These are phyloP conservation scores for Nesoenas mayeri DNA, from an alignment of 2,113 vertebrate species.

Conservation along the genomic window DNA sequence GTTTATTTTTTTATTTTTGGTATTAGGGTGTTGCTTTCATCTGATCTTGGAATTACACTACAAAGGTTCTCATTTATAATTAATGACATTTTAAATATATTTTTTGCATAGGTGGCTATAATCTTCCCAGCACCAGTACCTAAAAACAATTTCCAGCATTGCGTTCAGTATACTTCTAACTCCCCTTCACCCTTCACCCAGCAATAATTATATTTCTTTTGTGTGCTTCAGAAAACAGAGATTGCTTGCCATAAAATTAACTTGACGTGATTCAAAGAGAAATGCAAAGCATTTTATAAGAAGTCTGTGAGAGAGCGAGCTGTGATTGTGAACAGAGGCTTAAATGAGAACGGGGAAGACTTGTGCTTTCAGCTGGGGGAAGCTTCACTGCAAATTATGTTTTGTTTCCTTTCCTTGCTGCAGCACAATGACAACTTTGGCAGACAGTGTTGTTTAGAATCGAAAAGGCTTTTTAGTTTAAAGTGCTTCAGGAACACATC, in stretches of 20 bases:
- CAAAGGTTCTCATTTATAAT: conserved; percentile 28
- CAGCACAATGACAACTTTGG: conserved; percentile 68
- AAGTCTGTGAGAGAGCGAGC: background rate
- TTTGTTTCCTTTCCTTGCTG: conserved; percentile 66
- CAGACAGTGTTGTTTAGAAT: conserved; percentile 72
- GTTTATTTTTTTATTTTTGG: background rate
- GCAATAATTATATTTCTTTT: conserved; percentile 49
- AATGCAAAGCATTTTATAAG: conserved; percentile 21
- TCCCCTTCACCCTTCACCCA: conserved; percentile 22
- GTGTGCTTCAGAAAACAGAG: conserved; percentile 30
- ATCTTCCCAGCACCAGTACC: background rate
- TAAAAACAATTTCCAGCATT: conserved; percentile 1
- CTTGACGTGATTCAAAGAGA: conserved; percentile 11
- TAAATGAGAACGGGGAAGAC: conserved; percentile 27
- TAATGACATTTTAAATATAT: background rate
- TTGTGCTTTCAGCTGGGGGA: conserved; percentile 54
- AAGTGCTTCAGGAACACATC: conserved; percentile 59
- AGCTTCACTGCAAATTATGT: conserved; percentile 69
- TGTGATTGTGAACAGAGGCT: conserved; percentile 29
- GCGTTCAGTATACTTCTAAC: background rate
- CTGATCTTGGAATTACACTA: background rate
- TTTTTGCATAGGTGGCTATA: background rate
- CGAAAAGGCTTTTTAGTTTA: conserved; percentile 60
- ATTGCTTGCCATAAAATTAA: conserved; percentile 49
- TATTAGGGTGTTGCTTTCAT: background rate